Evolutionary conservation across 2,888 invertebrate genomes (phyloP), one percentile per base, ranked within the genome.

Genomic region (Agrotis puta): DNA sequence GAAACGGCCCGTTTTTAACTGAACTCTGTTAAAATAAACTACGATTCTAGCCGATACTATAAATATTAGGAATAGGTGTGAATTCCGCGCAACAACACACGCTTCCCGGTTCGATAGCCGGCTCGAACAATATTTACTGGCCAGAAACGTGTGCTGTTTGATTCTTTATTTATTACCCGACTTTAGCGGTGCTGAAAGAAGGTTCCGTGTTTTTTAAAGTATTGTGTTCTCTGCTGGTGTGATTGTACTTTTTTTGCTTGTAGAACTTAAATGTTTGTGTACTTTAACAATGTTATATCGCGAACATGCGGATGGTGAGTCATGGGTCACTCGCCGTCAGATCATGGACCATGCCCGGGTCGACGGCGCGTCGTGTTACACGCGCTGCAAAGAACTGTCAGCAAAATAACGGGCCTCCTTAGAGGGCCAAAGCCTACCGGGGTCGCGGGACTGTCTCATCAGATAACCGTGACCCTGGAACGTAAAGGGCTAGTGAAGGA

Each of bases 71-170:
- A 53, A 67, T 39, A 71, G 84, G 73, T 78, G 85, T 75, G 68
- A 85, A 83, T 59, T 72, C 64, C 47, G 43, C 24, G 48, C 54
- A 51, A 57, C 70, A 64, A 48, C 56, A 58, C 43, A 2, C 27
- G 63, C 50, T 85, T 85, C 84, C 82, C 73, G 79, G 84, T 84
- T 81, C 86, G 74, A 79, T 82, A 68, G 61, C 70, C 85, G 59
- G 39, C 14, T 54, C n/a, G 61, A 65, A 54, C 67, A 85, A 76
- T 82, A 74, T 85, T 84, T 84, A 85, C 68, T 39, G 67, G 56
- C 61, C 11, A 51, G 39, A 27, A 58, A 47, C 70, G 51, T 64
- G 51, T 70, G 58, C 70, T 48, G 64, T 56, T 74, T 64, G 48
- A 58, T 62, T 47, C 16, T 62, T 67, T 74, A 64, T 84, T 82